phyloP scores from a whole-genome alignment of 1,140 invertebrate genomes.

The Rhopalosiphum maidis region DNA sequence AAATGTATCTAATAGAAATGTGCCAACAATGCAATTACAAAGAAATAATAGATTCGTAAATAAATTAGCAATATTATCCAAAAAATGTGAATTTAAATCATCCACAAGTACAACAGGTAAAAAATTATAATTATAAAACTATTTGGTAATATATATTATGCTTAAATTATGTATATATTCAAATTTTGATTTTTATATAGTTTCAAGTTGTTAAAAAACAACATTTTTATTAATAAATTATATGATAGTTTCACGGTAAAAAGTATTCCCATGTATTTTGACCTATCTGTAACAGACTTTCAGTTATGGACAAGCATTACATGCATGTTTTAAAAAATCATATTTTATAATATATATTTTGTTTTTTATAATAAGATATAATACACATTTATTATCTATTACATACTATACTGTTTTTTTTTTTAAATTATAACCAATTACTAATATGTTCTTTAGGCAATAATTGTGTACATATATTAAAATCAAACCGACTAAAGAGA shows the following conservation, averaged over 20 bases:
- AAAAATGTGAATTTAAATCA: background rate
- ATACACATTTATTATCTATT: background rate
- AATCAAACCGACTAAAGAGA: conserved; percentile 45
- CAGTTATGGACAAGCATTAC: too few species aligned
- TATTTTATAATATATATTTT: too few species aligned
- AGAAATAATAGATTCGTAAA: background rate
- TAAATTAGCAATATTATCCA: background rate
- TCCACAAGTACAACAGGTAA: background rate
- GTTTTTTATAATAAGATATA: background rate
- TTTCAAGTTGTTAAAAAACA: too few species aligned
- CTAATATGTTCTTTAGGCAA: background rate
- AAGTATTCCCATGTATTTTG: too few species aligned
- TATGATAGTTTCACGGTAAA: background rate
- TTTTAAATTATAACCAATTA: background rate
- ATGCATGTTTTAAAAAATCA: too few species aligned
- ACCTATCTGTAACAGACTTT: too few species aligned
- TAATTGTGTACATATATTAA: conserved; percentile 25
- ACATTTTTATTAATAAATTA: background rate
- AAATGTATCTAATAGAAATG: background rate
- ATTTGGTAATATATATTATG: too few species aligned
- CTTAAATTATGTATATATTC: too few species aligned
- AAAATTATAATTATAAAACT: background rate
- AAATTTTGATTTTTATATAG: too few species aligned
- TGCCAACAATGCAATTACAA: background rate
- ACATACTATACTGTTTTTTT: background rate